Conservation (phyloP, 2,797 vertebrate species). For the Coregonus sp. region DNA sequence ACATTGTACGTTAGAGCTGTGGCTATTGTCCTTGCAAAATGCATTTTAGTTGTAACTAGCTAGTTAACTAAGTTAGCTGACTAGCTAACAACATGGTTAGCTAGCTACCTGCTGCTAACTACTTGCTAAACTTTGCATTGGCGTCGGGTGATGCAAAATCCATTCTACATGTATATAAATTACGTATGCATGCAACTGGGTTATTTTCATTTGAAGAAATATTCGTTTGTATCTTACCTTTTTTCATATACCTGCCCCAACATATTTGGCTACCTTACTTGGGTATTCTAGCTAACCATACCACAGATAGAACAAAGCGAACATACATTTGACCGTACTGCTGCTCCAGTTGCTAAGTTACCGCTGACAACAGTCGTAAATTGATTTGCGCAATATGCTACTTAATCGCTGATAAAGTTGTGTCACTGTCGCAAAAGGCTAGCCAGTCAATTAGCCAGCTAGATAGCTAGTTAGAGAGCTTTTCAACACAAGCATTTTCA, state of each 20-base stretch:
- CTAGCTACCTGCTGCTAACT: background rate
- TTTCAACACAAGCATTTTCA: too few species aligned
- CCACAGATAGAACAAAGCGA: background rate
- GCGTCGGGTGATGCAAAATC: background rate
- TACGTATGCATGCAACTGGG: background rate
- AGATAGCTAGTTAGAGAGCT: too few species aligned
- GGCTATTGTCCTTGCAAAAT: background rate
- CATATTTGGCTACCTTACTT: background rate
- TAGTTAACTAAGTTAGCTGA: background rate
- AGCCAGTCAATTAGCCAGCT: too few species aligned
- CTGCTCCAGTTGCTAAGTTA: constrained; percentile 70
- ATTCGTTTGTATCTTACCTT: background rate
- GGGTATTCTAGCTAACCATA: background rate
- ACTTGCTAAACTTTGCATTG: background rate
- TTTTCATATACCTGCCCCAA: background rate
- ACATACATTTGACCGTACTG: background rate
- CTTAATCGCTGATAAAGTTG: too few species aligned
- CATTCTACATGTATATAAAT: background rate
- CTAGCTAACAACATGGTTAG: background rate
- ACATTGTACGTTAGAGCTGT: background rate
- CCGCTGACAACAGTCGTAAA: constrained; percentile 57
- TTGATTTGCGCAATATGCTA: background rate
- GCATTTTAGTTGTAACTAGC: background rate
- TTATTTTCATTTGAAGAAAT: background rate
- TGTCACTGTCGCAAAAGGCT: too few species aligned